A percentile compares a stretch with the other conserved stretches of the same genome.
phyloP scores from a whole-genome alignment of 1,140 invertebrate species.

The Harlomillsia oculata region DNA sequence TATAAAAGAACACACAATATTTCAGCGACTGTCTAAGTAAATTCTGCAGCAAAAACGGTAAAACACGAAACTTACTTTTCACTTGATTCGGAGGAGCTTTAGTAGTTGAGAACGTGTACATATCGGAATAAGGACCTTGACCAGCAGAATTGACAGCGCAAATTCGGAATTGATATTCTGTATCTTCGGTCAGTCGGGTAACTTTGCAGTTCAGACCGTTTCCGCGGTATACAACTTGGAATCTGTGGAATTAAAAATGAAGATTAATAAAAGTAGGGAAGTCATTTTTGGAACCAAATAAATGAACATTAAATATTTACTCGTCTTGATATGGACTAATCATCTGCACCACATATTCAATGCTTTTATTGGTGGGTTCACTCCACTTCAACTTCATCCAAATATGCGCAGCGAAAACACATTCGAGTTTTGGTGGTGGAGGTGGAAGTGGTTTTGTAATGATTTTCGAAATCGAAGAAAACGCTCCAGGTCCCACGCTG shows the following conservation, averaged over 20 bases:
- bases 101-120: constrained; percentile 57
- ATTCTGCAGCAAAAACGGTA: not conserved
- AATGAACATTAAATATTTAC: constrained; percentile 36
- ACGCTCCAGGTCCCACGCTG: constrained; percentile 50
- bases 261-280: constrained; percentile 1
- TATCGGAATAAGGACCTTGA: constrained; percentile 61
- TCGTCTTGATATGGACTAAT: constrained; percentile 52
- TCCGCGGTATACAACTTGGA: constrained; percentile 66
- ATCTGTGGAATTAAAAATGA: constrained; percentile 44
- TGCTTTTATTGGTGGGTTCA: constrained; percentile 54
- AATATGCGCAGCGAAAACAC: constrained; percentile 60
- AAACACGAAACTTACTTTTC: constrained; percentile 46
- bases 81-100: constrained; percentile 65
- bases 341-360: constrained; percentile 70
- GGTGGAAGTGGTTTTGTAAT: constrained; percentile 66
- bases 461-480: constrained; percentile 58
- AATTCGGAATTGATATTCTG: constrained; percentile 68
- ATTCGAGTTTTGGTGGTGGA: constrained; percentile 60
- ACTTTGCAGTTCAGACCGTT: constrained; percentile 64
- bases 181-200: constrained; percentile 66
- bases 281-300: not conserved
- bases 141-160: constrained; percentile 73
- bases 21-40: not conserved
- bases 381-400: constrained; percentile 77
- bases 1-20: constrained; percentile 1